Evolutionary conservation across 2,113 vertebrate species (phyloP), one percentile per base, ranked within the genome.

Genomic region (Chelonoidis abingdonii): DNA sequence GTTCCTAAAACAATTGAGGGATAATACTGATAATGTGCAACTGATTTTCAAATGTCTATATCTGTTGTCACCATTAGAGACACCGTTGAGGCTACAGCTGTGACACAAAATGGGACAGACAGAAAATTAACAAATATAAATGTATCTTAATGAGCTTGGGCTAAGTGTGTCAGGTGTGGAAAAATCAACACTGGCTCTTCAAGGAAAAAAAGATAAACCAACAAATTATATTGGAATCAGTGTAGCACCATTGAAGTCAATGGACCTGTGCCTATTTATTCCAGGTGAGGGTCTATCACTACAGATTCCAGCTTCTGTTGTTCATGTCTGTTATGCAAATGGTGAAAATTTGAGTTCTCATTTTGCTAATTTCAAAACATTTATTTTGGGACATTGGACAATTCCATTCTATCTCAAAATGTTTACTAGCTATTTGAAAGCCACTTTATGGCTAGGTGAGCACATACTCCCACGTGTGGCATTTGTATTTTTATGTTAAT

Each of bases 381-480:
- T 94, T 94, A 81, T 81, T 94, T 85, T 83, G 79, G 10, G 79
- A 16, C 59, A 87, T 65, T n/a, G 91, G 88, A 93, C 17, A 53
- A 83, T 65, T 52, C 6, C 95, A 57, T 69, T 65, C 57, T 81
- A 49, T 38, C 90, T 91, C 88, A 75, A 93, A 75, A 95, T 56
- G 84, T 90, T 95, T 91, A 93, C 94, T 82, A 25, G 89, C 89
- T 93, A 97, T 97, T 95, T 96, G 85, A 97, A 95, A 95, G 89
- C 57, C 83, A 53, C 85, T 93, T 95, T 89, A 91, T 97, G 88
- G 93, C 93, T 92, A 95, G 53, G 93, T 86, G 79, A 93, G 41
- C 0, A 0, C 21, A 13, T 83, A 89, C 88, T 95, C 89, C 89
- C 96, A 92, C 89, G 79, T 86, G 87, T 91, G 83, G 72, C 85